A percentile compares a stretch with the other conserved stretches of the same genome.
These are phyloP conservation scores for Corapipo altera DNA, from an alignment of 2,113 vertebrate genomes.

Conservation along the genomic window DNA sequence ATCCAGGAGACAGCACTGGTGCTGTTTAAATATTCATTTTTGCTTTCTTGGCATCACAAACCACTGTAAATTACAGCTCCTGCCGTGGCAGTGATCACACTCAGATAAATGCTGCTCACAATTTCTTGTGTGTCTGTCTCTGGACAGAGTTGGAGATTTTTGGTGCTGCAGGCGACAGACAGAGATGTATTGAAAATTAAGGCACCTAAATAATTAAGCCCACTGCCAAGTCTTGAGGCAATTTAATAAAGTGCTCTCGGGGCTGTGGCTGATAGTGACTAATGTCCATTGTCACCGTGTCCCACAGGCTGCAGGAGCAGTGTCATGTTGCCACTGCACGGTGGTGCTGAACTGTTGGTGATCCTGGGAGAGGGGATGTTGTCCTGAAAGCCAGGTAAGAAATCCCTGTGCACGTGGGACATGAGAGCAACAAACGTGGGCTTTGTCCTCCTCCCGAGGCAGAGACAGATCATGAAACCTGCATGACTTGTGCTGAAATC, in stretches of 20 bases:
- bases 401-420: not conserved
- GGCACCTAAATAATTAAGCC: constrained; percentile 67
- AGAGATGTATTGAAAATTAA: constrained; percentile 35
- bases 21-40: constrained; percentile 20
- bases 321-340: not conserved
- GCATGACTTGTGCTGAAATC: not conserved
- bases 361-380: not conserved
- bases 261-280: not conserved
- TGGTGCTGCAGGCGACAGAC: not conserved
- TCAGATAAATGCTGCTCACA: not conserved
- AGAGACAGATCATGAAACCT: not conserved
- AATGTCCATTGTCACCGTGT: not conserved
- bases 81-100: not conserved
- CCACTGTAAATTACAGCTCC: not conserved
- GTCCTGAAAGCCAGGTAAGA: not conserved
- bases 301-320: not conserved
- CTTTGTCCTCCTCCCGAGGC: not conserved
- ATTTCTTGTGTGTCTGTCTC: not conserved
- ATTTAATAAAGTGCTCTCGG: constrained; percentile 12
- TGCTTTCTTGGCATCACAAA: not conserved
- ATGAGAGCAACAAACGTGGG: not conserved
- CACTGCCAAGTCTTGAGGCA: constrained; percentile 1
- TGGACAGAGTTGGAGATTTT: not conserved
- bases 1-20: not conserved
- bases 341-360: not conserved